Evolutionary conservation across 2,888 invertebrate species (phyloP), one percentile per base, ranked within the genome.

Genomic region (Mesodorylaimus sp.): DNA sequence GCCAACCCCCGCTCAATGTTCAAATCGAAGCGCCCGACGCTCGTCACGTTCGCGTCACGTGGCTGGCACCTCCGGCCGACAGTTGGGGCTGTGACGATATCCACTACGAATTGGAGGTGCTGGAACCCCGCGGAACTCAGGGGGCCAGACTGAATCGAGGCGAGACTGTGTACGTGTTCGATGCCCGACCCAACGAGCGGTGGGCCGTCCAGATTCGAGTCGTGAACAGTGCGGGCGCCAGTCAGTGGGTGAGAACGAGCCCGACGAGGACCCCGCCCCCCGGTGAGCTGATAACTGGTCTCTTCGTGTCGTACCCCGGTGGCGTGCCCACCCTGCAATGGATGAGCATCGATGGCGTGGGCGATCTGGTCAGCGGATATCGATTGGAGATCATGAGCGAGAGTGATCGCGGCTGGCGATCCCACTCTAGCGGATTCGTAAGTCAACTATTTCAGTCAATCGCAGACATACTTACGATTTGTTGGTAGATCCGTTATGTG

Each of bases 1-100:
- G 59, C 1, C 60, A 60, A 28, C 58, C 65, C 2, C 64, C 64
- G 16, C 56, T 58, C 1, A 62, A 65, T 47, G 50, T 65, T 25
- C 57, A 56, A 32, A 51, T 59, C 23, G 54, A 52, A 19, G 57
- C 60, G n/a, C 60, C 61, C 16, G 61, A 61, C 47, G 55, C 59
- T 7, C 48, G 50, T 1, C 61, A 61, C 54, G 58, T 61, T 25
- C 57, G 58, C 32, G 58, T 58, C 41, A 52, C 57, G 2, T 61
- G 59, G 59, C 55, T 54, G 21, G 55, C 56, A 16, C 58, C 58
- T 21, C 57, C 58, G 10, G 55, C 56, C 44, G 53, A 53, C 25
- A 48, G n/a, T 26, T 48, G 39, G 38, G 24, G 23, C 38, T 64
- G 64, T 47, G 54, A 57, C 16, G 57, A 57, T 48, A 52, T 60